These are phyloP conservation scores for Brenthis ino DNA, from an alignment of 2,888 invertebrate genomes.

Conservation along the genomic window DNA sequence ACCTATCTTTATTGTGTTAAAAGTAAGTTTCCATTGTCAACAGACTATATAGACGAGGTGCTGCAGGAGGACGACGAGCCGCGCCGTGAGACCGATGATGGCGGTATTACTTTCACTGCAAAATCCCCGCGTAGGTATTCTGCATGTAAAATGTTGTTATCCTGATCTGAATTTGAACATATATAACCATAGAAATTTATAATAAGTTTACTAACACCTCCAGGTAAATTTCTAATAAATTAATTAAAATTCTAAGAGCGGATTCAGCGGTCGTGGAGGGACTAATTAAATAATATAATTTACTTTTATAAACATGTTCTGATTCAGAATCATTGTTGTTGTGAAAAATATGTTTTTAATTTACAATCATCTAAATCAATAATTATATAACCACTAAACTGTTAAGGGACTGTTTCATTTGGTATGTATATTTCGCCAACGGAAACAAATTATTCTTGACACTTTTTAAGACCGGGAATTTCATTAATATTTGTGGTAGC, in stretches of 20 bases:
- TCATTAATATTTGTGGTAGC: slow-evolving; percentile 19
- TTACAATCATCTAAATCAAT: slow-evolving; percentile 28
- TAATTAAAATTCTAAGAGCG: too few relatives aligned
- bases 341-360: slow-evolving; percentile 36
- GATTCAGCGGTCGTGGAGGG: too few relatives aligned
- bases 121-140: slow-evolving; percentile 92
- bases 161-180: slow-evolving; percentile 68
- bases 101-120: slow-evolving; percentile 94
- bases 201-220: background rate
- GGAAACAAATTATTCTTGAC: slow-evolving; percentile 1
- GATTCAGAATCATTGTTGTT: slow-evolving; percentile 43
- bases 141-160: slow-evolving; percentile 66
- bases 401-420: slow-evolving; percentile 35
- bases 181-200: background rate
- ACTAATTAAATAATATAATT: background rate
- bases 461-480: slow-evolving; percentile 8
- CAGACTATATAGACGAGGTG: slow-evolving; percentile 93
- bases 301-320: slow-evolving; percentile 34
- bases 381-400: slow-evolving; percentile 38
- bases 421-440: slow-evolving; percentile 29
- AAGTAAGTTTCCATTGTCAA: slow-evolving; percentile 44
- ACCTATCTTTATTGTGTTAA: background rate
- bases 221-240: too few relatives aligned
- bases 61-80: slow-evolving; percentile 85
- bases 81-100: slow-evolving; percentile 86